Conservation (phyloP, 1,140 invertebrate genomes). For the Goniozus legneri region DNA sequence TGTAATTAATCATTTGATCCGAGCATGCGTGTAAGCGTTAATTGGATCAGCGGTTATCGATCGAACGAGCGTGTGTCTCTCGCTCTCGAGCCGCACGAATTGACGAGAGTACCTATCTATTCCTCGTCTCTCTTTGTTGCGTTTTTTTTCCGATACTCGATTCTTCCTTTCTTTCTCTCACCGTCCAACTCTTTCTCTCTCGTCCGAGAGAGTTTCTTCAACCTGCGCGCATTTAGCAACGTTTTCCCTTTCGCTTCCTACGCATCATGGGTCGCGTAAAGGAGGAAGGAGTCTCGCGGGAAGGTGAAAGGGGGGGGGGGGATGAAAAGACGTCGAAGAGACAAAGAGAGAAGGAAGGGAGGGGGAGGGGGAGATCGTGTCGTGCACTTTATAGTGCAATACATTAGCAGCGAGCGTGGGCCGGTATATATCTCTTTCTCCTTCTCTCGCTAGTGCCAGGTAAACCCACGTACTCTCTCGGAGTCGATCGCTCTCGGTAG, state of each 20-base stretch:
- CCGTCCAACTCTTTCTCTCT: no score
- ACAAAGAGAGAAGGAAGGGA: constrained; percentile 1
- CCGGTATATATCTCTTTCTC: no score
- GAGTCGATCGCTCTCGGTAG: background rate
- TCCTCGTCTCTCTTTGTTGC: no score
- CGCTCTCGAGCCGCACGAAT: no score
- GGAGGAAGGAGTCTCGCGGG: background rate
- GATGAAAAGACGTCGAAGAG: constrained; percentile 4
- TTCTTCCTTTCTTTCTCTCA: no score
- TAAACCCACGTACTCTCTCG: constrained; percentile 30
- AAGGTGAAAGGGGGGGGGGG: constrained; percentile 6
- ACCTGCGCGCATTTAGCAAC: constrained; percentile 17
- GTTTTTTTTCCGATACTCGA: no score
- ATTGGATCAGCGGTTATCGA: no score
- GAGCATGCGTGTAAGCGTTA: no score
- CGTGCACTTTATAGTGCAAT: constrained; percentile 43
- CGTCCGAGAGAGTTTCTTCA: background rate
- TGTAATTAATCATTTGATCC: no score
- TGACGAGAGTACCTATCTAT: no score
- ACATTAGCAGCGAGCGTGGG: constrained; percentile 43
- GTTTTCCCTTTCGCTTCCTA: constrained; percentile 42
- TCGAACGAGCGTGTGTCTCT: no score
- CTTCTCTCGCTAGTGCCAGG: constrained; percentile 27
- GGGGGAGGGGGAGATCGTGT: constrained; percentile 14
- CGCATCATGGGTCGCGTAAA: constrained; percentile 21